These are phyloP conservation scores for Scomber colias DNA, from an alignment of 2,113 vertebrate species.

Conservation along the genomic window DNA sequence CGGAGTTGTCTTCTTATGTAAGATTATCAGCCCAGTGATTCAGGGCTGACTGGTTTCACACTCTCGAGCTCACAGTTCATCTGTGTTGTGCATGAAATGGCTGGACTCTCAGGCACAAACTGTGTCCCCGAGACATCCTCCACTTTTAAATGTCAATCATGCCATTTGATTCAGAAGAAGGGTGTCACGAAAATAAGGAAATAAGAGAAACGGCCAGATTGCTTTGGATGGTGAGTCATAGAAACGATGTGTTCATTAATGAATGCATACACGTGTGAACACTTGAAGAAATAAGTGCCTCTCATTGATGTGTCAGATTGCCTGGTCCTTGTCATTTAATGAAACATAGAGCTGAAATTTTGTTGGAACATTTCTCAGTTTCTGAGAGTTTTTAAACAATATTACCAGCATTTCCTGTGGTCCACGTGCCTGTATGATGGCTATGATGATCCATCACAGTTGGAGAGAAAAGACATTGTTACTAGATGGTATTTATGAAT, in stretches of 20 bases:
- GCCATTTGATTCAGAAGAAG: slow-evolving; percentile 53
- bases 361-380: not conserved
- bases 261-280: slow-evolving; percentile 35
- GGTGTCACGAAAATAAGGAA: slow-evolving; percentile 16
- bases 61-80: slow-evolving; percentile 68
- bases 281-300: slow-evolving; percentile 25
- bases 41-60: slow-evolving; percentile 77
- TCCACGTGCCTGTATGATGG: slow-evolving; percentile 23
- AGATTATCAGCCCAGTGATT: slow-evolving; percentile 67
- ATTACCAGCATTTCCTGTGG: slow-evolving; percentile 21
- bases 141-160: slow-evolving; percentile 69
- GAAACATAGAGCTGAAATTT: slow-evolving; percentile 1
- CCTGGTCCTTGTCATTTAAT: not conserved
- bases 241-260: slow-evolving; percentile 57
- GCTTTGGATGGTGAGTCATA: slow-evolving; percentile 45
- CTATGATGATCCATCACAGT: slow-evolving; percentile 20
- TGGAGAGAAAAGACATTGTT: slow-evolving; percentile 34
- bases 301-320: slow-evolving; percentile 25
- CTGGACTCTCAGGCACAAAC: slow-evolving; percentile 75
- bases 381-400: not conserved
- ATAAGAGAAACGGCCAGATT: slow-evolving; percentile 42
- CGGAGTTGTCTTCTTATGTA: slow-evolving; percentile 49
- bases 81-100: slow-evolving; percentile 75
- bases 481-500: slow-evolving; percentile 60
- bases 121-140: slow-evolving; percentile 56